Percentiles rank a stretch among this genome's conserved stretches.
phyloP scores from a whole-genome alignment of 2,797 vertebrate species.

The Tragelaphus oryx region DNA sequence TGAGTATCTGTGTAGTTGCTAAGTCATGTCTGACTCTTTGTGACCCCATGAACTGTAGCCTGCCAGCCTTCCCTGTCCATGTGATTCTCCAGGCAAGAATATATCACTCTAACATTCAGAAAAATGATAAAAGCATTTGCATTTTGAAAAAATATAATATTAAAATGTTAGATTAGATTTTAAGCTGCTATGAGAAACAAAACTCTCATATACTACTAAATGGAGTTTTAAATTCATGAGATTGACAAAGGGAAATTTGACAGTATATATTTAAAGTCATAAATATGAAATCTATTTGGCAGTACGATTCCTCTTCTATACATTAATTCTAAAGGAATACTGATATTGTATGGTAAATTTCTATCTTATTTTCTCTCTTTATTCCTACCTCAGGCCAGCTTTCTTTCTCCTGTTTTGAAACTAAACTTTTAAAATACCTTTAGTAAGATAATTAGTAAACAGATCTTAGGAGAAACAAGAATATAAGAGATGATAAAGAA shows the following conservation, averaged over 20 bases:
- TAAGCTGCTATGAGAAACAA: background rate
- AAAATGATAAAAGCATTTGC: background rate
- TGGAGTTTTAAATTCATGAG: background rate
- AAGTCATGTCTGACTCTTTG: background rate
- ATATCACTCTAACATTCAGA: background rate
- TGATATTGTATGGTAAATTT: background rate
- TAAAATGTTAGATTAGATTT: background rate
- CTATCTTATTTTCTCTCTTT: background rate
- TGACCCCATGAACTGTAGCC: background rate
- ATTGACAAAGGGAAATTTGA: background rate
- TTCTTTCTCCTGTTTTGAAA: background rate
- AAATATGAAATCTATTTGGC: background rate
- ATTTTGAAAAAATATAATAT: background rate
- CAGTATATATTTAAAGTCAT: background rate
- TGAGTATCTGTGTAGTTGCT: background rate
- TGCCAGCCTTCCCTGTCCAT: background rate
- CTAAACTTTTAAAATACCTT: background rate
- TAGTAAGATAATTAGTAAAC: slow-evolving; percentile 2
- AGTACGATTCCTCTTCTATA: background rate
- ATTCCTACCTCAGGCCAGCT: background rate
- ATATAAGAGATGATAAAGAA: background rate
- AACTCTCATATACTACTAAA: background rate
- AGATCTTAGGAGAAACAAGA: background rate
- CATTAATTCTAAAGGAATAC: background rate
- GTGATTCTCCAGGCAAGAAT: background rate